A percentile compares a stretch with the other conserved stretches of the same genome.
phyloP scores from a whole-genome alignment of 2,888 invertebrate genomes.

The Cephus pygmeus region DNA sequence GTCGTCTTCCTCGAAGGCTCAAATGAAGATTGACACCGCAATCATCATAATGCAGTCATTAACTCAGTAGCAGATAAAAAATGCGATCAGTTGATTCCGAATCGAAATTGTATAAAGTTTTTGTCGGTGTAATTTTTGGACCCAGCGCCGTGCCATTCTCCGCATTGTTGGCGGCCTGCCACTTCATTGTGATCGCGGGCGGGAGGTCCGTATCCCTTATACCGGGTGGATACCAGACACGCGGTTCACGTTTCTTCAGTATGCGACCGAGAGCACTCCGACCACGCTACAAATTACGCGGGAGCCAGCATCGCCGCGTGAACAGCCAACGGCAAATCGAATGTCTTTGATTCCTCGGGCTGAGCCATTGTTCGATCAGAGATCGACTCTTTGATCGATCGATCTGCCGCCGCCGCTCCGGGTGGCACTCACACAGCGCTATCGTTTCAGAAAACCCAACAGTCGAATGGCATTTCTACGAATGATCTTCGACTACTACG shows the following conservation, averaged over 20 bases:
- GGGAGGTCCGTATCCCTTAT: conserved; percentile 38
- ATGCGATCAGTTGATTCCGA: conserved; percentile 25
- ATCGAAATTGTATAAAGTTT: conserved; percentile 44
- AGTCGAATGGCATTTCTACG: not conserved
- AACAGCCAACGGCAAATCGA: conserved; percentile 29
- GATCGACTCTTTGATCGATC: conserved; percentile 38
- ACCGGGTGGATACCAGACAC: conserved; percentile 1
- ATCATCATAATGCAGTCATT: conserved; percentile 56
- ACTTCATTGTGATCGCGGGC: conserved; percentile 41
- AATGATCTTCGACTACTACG: not conserved
- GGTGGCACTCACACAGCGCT: not conserved
- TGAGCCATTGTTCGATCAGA: conserved; percentile 28
- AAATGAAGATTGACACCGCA: conserved; percentile 58
- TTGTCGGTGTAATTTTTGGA: conserved; percentile 48
- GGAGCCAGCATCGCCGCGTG: conserved; percentile 29
- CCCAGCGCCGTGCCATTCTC: conserved; percentile 46
- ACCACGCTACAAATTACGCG: conserved; percentile 5
- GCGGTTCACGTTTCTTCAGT: not conserved
- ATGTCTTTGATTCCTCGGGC: conserved; percentile 14
- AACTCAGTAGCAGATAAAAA: conserved; percentile 27
- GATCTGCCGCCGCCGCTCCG: conserved; percentile 13
- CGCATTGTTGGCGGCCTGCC: conserved; percentile 35
- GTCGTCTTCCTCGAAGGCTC: conserved; percentile 35
- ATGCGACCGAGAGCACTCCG: conserved; percentile 1
- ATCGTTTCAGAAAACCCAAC: not conserved